Base-by-base conservation (phyloP, 1,140 invertebrate genomes). In the Lepidurus packardi region DNA sequence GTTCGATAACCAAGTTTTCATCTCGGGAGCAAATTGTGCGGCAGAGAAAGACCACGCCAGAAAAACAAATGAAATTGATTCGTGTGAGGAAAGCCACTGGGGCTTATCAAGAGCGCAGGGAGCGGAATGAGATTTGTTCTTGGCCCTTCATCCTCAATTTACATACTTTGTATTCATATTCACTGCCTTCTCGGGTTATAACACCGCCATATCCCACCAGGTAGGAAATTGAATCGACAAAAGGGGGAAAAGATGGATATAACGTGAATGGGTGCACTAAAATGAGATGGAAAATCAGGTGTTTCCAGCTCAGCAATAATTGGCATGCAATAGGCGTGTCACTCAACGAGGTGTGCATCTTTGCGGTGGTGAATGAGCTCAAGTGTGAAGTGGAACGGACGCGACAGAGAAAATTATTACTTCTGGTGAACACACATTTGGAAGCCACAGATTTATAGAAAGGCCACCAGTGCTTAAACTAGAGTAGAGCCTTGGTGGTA, bases 101-200 rank as follows among this genome's bases (percentile, higher is more conserved):
- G 34, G 16, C 53, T 65, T 65, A 65, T 65, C 53, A 65, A 34
- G 4, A 65, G 53, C 53, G 3, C 6, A 65, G 16, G 53, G 21
- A 65, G 16, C 53, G 21, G 21, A 65, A 65, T 21, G 53, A 65
- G n/a, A 65, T 65, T 65, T 65, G 53, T 65, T 34, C 53, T 65
- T 65, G 13, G 16, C 13, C 16, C 53, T 65, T 65, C 53, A 65
- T 21, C 21, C 13, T 21, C 53, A 65, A 65, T 65, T 65, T 65
- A 65, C 53, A 65, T 65, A 65, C 53, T 25, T 25, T 25, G 25
- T 25, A 25, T 25, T 25, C 25, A 25, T 25, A 25, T 25, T 25
- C 25, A 25, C 25, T 1, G 25, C n/a, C n/a, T n/a, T n/a, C n/a
- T n/a, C n/a, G n/a, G n/a, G n/a, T n/a, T n/a, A n/a, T n/a, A n/a